These are phyloP conservation scores for Tokudaia tokunoshimensis DNA, from an alignment of 2,797 vertebrate species.

Conservation along the genomic window DNA sequence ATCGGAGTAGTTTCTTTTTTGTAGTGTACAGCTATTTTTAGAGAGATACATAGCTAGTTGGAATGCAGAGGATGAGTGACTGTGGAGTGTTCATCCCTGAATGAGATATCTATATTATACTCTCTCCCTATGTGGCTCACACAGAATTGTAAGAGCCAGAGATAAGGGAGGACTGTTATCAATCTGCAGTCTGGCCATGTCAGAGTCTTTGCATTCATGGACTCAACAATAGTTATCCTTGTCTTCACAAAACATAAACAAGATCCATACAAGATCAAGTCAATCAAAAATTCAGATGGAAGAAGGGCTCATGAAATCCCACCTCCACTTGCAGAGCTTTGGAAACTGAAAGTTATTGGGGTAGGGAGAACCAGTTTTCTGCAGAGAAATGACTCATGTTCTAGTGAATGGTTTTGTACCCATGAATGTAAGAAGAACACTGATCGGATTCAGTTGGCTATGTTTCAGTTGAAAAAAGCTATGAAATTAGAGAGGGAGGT, in stretches of 20 bases:
- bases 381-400: neutral
- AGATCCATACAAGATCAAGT: neutral
- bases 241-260: neutral
- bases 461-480: neutral
- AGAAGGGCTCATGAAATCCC: neutral
- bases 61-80: neutral
- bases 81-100: neutral
- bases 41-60: neutral
- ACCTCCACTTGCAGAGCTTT: neutral
- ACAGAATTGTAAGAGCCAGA: neutral
- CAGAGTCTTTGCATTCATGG: neutral
- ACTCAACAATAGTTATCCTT: neutral
- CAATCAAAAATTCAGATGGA: neutral
- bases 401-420: no score
- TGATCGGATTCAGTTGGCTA: neutral
- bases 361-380: neutral
- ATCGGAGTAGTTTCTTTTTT: neutral
- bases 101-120: neutral
- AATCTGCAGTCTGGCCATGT: no score
- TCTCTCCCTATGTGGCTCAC: neutral
- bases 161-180: neutral
- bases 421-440: neutral
- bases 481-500: neutral
- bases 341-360: neutral
- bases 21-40: neutral